Evolutionary conservation across 2,113 vertebrate species (phyloP), one percentile per base, ranked within the genome.

Genomic region (Litocranius walleri): DNA sequence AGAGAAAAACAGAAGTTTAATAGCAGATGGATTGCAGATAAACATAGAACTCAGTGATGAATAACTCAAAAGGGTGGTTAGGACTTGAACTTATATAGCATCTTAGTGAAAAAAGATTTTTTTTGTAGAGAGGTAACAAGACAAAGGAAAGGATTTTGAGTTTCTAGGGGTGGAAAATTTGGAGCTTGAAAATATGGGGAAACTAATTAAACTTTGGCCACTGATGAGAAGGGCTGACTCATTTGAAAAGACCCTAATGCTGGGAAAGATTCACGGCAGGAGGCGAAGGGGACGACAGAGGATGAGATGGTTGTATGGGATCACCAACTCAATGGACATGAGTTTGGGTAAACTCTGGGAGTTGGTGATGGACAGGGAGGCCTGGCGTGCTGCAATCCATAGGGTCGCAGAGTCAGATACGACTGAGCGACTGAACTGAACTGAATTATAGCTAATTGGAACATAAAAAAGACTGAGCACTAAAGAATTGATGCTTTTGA

Each of bases 141-240:
- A 85, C 62, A 90, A 88, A 80, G 36, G 15, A n/a, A 61, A 93
- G 5, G 17, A 80, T 7, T 96, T 78, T 67, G 57, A 67, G 11
- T 43, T 57, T 96, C 71, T 57, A 59, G 3, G 54, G 8, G 30
- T 16, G 6, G 19, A 23, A 78, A 30, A 78, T 56, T 90, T 90
- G 17, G 57, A n/a, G 43, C 40, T 80, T 81, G 43, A 29, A 94
- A 86, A 86, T 80, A 12, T 80, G 36, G 40, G 27, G 11, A 90
- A 81, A 81, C 67, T 80, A 67, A 86, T 16, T 50, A 43, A 90
- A 40, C 56, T 78, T 13, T 74, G 67, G 67, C 21, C 67, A 74
- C 5, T 40, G 36, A 74, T 74, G 19, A 6, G 3, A 74, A 40
- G 21, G 11, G 21, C 36, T 40, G 21, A 74, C 21, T 40, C 67